phyloP scores from a whole-genome alignment of 2,113 vertebrate species.

The Thamnaconus septentrionalis region DNA sequence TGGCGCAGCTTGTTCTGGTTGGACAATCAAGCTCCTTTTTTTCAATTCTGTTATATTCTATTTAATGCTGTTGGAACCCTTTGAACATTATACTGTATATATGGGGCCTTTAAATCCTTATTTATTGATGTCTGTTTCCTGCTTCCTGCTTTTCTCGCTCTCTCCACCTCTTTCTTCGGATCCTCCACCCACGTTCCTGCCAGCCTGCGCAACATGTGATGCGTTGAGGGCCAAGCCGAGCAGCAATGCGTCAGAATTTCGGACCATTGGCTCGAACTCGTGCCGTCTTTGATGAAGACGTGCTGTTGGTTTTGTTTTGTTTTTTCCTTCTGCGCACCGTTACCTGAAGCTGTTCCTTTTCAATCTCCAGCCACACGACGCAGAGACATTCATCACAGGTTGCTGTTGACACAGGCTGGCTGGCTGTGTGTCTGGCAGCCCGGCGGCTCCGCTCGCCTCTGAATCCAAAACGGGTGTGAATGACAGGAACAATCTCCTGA shows the following conservation, averaged over 20 bases:
- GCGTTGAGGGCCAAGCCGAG: constrained; percentile 16
- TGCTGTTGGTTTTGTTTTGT: neutral
- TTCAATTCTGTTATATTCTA: constrained; percentile 15
- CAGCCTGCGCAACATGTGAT: constrained; percentile 16
- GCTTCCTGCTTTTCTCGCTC: constrained; percentile 19
- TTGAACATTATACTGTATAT: too few species aligned
- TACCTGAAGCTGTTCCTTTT: neutral
- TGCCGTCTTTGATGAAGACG: constrained; percentile 12
- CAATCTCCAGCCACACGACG: neutral
- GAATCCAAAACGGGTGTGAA: constrained; percentile 26
- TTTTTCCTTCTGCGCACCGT: neutral
- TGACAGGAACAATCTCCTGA: constrained; percentile 42
- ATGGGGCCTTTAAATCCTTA: neutral
- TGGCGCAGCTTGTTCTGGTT: constrained; percentile 61
- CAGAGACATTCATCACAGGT: constrained; percentile 11
- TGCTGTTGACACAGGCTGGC: constrained; percentile 35
- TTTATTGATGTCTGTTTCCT: neutral
- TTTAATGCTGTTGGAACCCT: too few species aligned
- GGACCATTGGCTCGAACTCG: too few species aligned
- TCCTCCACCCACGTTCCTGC: constrained; percentile 35
- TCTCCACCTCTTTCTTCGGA: too few species aligned
- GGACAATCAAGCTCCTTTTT: constrained; percentile 28
- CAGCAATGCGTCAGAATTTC: too few species aligned
- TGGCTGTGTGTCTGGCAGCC: constrained; percentile 25
- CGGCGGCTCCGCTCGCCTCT: constrained; percentile 30